Base-by-base conservation (phyloP, 2,113 vertebrate species). In the Entosphenus tridentatus region DNA sequence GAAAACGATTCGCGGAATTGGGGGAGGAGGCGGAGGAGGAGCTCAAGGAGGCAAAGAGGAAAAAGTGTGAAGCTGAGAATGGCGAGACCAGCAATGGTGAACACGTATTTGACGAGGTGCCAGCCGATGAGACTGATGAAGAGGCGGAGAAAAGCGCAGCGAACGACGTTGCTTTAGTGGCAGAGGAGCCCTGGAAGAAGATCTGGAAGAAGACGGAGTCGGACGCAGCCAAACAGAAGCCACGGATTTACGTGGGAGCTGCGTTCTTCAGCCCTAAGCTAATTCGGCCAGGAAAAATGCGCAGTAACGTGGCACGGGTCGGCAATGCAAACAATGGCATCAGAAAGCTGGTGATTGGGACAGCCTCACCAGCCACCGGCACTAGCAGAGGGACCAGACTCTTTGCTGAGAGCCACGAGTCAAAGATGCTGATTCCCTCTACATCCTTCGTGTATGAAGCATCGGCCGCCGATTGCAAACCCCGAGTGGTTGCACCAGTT, bases 1-100 rank as follows among this genome's bases (percentile, higher is more conserved):
- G 62, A 65, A 65, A 65, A 65, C 62, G 21, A 21, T 65, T 65
- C 62, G n/a, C n/a, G 62, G 62, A 65, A 65, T n/a, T 65, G 21
- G 62, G 18, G 62, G n/a, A 65, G 62, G 62, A 65, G 21, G 62
- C n/a, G n/a, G 10, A 65, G 62, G 62, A 65, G n/a, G 62, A 65
- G 21, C 8, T 9, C n/a, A 65, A 21, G 62, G 62, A 16, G n/a
- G n/a, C 21, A 9, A 65, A 65, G n/a, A 65, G 21, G 21, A 65
- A 21, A 21, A 65, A 65, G 21, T 16, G 9, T n/a, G 62, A 65
- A 65, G 62, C n/a, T 65, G 10, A n/a, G 21, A 65, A 21, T 16
- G 62, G 10, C n/a, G 10, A 65, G 62, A 9, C 62, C 10, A 8
- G 62, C n/a, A 21, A 65, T 16, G 62, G 62, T 16, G 10, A 16